These are phyloP conservation scores for Lamellibrachia satsuma DNA, from an alignment of 2,888 invertebrate species.

Conservation along the genomic window DNA sequence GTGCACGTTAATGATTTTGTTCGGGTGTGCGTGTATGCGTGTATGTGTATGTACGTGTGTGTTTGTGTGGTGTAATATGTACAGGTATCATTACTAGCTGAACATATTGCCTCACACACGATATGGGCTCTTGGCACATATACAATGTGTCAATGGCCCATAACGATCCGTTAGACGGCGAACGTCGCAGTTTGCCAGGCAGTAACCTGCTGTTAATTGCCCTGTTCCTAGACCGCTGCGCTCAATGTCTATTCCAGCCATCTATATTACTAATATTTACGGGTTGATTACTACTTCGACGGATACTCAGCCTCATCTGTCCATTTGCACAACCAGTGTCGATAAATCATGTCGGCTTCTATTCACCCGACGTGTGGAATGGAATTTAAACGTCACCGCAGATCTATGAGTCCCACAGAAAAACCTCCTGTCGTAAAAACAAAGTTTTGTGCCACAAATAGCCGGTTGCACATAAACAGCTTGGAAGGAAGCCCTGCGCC, in stretches of 20 bases:
- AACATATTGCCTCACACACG: too few species aligned
- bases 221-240: not conserved
- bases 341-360: constrained; percentile 3
- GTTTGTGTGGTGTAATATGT: not conserved
- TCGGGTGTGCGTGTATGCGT: not conserved
- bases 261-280: not conserved
- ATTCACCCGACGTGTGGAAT: not conserved
- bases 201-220: not conserved
- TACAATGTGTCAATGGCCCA: not conserved
- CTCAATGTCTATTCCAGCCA: not conserved
- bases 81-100: not conserved
- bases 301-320: not conserved
- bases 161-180: not conserved
- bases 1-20: too few species aligned
- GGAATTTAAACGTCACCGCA: not conserved
- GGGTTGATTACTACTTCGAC: not conserved
- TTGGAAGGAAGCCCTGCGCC: not conserved
- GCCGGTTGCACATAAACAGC: not conserved
- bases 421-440: not conserved
- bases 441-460: not conserved
- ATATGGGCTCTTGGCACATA: too few species aligned
- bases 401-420: not conserved
- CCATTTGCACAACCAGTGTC: not conserved
- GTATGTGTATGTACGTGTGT: not conserved
- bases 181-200: not conserved